phyloP scores from a whole-genome alignment of 2,113 vertebrate species.

The Mungos mungo region DNA sequence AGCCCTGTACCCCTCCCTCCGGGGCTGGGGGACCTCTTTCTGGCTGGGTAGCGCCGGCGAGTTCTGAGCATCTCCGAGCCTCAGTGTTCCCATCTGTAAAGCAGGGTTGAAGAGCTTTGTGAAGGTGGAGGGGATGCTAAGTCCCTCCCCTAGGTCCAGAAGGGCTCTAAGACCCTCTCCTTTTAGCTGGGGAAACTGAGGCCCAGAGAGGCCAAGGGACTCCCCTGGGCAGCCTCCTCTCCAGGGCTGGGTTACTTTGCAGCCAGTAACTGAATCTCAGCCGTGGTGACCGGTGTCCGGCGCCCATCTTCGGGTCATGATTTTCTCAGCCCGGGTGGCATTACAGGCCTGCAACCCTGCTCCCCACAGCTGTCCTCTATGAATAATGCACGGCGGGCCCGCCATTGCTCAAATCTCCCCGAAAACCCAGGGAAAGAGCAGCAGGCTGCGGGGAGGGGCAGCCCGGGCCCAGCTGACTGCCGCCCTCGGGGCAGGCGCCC shows the following conservation, averaged over 20 bases:
- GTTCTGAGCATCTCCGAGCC: rapidly evolving
- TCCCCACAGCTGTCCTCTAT: background rate
- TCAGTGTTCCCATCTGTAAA: background rate
- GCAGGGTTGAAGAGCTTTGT: rapidly evolving
- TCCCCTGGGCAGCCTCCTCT: background rate
- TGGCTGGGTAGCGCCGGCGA: rapidly evolving
- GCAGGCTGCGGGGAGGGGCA: rapidly evolving
- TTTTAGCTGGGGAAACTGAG: background rate
- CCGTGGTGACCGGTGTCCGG: background rate
- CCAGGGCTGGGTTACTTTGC: rapidly evolving
- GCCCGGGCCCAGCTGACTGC: rapidly evolving
- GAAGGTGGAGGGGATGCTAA: rapidly evolving
- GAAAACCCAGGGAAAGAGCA: background rate
- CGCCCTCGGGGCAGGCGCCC: background rate
- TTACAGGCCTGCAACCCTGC: slow-evolving; percentile 60
- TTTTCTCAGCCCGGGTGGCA: slow-evolving; percentile 46
- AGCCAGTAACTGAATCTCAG: slow-evolving; percentile 56
- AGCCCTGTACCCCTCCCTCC: rapidly evolving
- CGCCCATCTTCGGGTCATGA: slow-evolving; percentile 28
- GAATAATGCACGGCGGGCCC: slow-evolving; percentile 43
- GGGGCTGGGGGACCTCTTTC: background rate
- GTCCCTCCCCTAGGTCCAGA: too few species aligned
- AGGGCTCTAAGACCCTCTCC: background rate
- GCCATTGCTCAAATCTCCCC: slow-evolving; percentile 35
- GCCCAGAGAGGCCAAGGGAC: background rate